Evolutionary conservation across 2,888 invertebrate genomes (phyloP).

Genomic region (Ennomos fuscantarius): DNA sequence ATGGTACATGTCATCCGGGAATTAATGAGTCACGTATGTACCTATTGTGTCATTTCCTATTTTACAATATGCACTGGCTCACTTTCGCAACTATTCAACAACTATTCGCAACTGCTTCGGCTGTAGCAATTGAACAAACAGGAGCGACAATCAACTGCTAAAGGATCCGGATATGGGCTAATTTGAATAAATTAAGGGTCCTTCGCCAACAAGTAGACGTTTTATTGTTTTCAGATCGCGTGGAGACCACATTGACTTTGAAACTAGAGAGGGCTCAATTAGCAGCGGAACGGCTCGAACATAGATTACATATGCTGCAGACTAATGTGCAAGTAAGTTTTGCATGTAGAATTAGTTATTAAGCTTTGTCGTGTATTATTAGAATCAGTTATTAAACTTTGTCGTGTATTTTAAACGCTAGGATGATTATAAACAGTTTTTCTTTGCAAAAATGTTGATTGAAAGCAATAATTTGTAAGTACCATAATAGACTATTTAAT

Average conservation of each 20-base stretch:
- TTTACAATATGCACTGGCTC: conserved; percentile 63
- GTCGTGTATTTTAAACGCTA: no score
- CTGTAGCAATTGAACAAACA: conserved; percentile 71
- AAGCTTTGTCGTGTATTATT: no score
- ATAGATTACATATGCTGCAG: conserved; percentile 77
- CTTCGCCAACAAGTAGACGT: conserved; percentile 52
- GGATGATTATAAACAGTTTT: no score
- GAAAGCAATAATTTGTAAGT: no score
- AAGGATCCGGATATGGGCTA: conserved; percentile 50
- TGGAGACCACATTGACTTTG: conserved; percentile 75
- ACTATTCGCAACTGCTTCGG: conserved; percentile 46
- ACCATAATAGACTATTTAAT: no score
- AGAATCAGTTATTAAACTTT: not conserved
- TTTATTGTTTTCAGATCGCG: conserved; percentile 70
- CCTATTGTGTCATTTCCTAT: conserved; percentile 78
- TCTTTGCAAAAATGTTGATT: no score
- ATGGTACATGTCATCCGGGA: conserved; percentile 44
- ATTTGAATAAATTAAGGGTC: conserved; percentile 57
- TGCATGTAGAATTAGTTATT: not conserved
- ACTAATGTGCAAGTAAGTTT: conserved; percentile 70
- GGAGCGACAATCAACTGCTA: conserved; percentile 70
- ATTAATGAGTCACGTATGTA: conserved; percentile 54
- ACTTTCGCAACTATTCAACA: conserved; percentile 76
- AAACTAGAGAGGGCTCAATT: conserved; percentile 78
- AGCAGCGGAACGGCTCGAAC: conserved; percentile 78